A percentile compares a stretch with the other conserved stretches of the same genome.
These are phyloP conservation scores for Armadillidium nasatum DNA, from an alignment of 1,140 invertebrate genomes.

Conservation along the genomic window DNA sequence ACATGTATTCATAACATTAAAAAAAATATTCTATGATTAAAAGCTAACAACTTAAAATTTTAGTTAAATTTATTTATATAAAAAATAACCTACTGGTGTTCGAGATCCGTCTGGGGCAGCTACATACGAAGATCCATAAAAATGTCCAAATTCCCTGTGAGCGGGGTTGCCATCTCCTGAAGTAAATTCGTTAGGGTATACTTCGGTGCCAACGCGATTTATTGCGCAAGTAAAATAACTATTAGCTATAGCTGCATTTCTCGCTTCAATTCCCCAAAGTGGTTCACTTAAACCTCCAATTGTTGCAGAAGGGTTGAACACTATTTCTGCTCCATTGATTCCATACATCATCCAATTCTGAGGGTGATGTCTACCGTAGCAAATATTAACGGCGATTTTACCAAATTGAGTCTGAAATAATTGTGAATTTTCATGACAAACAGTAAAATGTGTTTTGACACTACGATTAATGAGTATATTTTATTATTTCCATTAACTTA, in stretches of 20 bases:
- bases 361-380: conserved; percentile 96
- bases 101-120: conserved; percentile 87
- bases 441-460: too few species aligned
- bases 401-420: conserved; percentile 66
- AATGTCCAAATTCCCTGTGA: conserved; percentile 92
- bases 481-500: too few species aligned
- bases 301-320: conserved; percentile 98
- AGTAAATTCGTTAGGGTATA: conserved; percentile 86
- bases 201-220: conserved; percentile 92
- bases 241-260: conserved; percentile 95
- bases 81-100: conserved; percentile 64
- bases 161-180: conserved; percentile 87
- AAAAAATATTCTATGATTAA: background rate
- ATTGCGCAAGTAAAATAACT: conserved; percentile 90
- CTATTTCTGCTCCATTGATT: conserved; percentile 96
- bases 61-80: too few species aligned
- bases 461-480: too few species aligned
- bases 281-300: conserved; percentile 77
- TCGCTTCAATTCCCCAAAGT: conserved; percentile 90
- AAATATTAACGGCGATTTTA: conserved; percentile 91
- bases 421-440: too few species aligned
- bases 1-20: background rate
- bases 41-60: background rate
- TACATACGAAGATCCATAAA: conserved; percentile 94
- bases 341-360: conserved; percentile 97